Percentiles rank a stretch among this genome's conserved stretches.
Conservation (phyloP, 2,797 vertebrate species). For the Enteromius mattozi region DNA sequence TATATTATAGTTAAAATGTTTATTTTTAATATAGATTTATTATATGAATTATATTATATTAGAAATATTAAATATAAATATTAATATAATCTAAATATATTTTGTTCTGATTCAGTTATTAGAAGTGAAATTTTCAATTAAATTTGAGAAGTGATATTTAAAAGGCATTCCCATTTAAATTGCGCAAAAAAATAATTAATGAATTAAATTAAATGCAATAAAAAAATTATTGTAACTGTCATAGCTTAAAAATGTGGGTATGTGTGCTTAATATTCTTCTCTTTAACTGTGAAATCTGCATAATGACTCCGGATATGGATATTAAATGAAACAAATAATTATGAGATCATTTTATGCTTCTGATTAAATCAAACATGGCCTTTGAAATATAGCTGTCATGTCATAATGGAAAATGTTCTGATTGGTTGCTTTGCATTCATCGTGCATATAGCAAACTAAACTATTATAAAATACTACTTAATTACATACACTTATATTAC, state of each 20-base stretch:
- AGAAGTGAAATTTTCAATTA: not conserved
- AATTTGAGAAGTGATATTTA: not conserved
- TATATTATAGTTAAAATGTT: not conserved
- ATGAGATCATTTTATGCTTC: not conserved
- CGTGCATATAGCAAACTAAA: not conserved
- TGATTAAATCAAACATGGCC: not conserved
- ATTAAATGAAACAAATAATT: not conserved
- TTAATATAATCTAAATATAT: not conserved
- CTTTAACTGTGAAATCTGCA: slow-evolving; percentile 9
- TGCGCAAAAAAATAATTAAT: not conserved
- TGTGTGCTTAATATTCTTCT: not conserved
- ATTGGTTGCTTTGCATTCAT: not conserved
- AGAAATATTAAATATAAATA: not conserved
- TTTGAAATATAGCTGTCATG: not conserved
- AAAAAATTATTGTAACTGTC: not conserved
- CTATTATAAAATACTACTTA: not conserved
- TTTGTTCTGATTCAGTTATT: not conserved
- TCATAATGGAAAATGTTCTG: not conserved
- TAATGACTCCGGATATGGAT: not conserved
- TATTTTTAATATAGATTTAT: not conserved
- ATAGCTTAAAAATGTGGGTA: not conserved
- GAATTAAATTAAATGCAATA: too few relatives aligned
- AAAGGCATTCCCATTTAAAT: not conserved
- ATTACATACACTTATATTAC: not conserved
- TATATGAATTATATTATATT: not conserved